phyloP scores from a whole-genome alignment of 2,113 vertebrate genomes.

The Ibidorhyncha struthersii region DNA sequence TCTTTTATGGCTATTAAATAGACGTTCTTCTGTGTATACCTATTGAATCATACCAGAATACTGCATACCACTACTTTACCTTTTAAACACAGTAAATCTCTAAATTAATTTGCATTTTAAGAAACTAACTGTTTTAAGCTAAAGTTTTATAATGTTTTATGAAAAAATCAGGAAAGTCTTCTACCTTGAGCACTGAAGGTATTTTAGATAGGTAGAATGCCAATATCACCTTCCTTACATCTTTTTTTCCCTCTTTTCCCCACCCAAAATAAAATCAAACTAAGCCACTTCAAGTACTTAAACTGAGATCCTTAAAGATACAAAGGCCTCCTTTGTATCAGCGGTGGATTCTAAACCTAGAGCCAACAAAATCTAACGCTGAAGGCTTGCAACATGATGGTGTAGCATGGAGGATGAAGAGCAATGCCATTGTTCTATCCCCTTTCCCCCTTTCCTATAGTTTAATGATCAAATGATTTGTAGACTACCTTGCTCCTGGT shows the following conservation, averaged over 20 bases:
- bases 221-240: not conserved
- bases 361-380: not conserved
- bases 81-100: not conserved
- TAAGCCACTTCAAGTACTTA: not conserved
- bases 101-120: not conserved
- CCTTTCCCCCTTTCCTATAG: not conserved
- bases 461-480: not conserved
- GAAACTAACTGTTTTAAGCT: not conserved
- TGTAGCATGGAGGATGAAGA: not conserved
- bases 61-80: not conserved
- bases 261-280: not conserved
- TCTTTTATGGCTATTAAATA: not conserved
- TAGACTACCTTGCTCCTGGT: not conserved
- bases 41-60: not conserved
- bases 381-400: not conserved
- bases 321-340: not conserved
- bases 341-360: not conserved
- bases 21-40: not conserved
- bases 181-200: not conserved
- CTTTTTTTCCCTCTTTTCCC: not conserved
- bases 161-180: not conserved
- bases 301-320: not conserved
- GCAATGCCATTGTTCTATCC: accelerated
- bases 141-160: not conserved
- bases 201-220: not conserved